Evolutionary conservation across 2,797 vertebrate genomes (phyloP), one percentile per base, ranked within the genome.

Genomic region (Molothrus ater): DNA sequence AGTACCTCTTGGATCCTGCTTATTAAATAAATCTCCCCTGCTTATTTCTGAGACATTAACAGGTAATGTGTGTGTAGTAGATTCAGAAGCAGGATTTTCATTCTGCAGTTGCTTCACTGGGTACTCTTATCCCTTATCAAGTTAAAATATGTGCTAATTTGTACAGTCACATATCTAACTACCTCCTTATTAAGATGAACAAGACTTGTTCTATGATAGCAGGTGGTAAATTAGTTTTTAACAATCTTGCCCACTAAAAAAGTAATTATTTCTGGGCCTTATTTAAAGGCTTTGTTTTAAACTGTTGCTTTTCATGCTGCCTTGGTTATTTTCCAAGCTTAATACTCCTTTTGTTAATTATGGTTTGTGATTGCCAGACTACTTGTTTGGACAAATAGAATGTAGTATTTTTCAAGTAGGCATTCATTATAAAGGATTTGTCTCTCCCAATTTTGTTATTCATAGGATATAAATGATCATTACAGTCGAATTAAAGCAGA

Each of bases 181-280:
- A 14, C 53, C 59, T 89, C 29, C 17, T 92, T 73, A 68, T 40
- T 42, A n/a, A 51, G 18, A 74, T 48, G 53, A 89, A 85, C 71
- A 71, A 50, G 66, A 65, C 25, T 64, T 88, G 6, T 59, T 80
- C 70, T 78, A 2, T 85, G 73, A 75, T 66, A 92, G 71, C 75
- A 86, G 71, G 84, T 90, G 83, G 74, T 59, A 95, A 96, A 96
- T 94, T n/a, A 73, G 45, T 90, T 94, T 95, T 93, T 89, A 91
- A 84, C 47, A 80, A 17, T 79, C 29, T 87, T 92, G 8, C 64
- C 38, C 1, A 7, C 36, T 19, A 4, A 87, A 95, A 83, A 86
- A 60, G 29, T 88, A 68, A 84, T 94, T 95, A 86, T 53, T 60
- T 95, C n/a, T 28, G 5, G 69, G 57, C 25, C 7, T 76, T 54